Conservation (phyloP, 2,888 invertebrate genomes). For the Nomada flava region DNA sequence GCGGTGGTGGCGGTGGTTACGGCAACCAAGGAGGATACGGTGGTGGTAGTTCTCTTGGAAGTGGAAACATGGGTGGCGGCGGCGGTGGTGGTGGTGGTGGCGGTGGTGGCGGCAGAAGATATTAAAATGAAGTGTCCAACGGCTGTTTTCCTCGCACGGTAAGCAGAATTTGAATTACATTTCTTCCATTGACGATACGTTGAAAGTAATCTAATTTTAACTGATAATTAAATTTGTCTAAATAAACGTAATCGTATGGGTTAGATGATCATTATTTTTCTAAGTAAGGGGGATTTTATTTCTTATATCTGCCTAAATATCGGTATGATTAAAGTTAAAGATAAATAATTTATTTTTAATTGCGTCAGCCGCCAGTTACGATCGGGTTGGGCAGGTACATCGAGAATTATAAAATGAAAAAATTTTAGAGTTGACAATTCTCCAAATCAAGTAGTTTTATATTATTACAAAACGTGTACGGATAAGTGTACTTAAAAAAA, state of each 20-base stretch:
- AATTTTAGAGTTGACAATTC: not conserved
- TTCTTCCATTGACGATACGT: slow-evolving; percentile 4
- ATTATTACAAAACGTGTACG: not conserved
- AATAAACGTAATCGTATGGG: not conserved
- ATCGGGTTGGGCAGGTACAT: slow-evolving; percentile 5
- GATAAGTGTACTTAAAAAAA: not conserved
- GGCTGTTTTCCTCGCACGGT: slow-evolving; percentile 76
- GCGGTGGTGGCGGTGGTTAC: slow-evolving; percentile 85
- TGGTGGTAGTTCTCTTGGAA: slow-evolving; percentile 82
- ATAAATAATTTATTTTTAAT: slow-evolving; percentile 20
- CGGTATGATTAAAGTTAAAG: slow-evolving; percentile 2
- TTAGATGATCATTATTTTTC: slow-evolving; percentile 9
- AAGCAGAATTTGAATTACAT: slow-evolving; percentile 64
- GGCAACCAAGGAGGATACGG: slow-evolving; percentile 84
- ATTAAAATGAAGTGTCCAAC: slow-evolving; percentile 72
- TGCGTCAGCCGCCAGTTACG: slow-evolving; percentile 2
- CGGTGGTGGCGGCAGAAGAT: slow-evolving; percentile 82
- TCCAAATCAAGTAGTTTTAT: slow-evolving; percentile 2
- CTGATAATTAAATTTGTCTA: slow-evolving; percentile 16
- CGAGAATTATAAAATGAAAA: not conserved
- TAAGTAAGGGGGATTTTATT: not conserved
- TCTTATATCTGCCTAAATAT: slow-evolving; percentile 1
- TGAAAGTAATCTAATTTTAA: slow-evolving; percentile 14
- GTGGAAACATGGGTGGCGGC: slow-evolving; percentile 83
- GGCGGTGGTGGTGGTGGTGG: slow-evolving; percentile 82